Conservation (phyloP, 2,888 invertebrate genomes). For the Euspilapteryx auroguttella region DNA sequence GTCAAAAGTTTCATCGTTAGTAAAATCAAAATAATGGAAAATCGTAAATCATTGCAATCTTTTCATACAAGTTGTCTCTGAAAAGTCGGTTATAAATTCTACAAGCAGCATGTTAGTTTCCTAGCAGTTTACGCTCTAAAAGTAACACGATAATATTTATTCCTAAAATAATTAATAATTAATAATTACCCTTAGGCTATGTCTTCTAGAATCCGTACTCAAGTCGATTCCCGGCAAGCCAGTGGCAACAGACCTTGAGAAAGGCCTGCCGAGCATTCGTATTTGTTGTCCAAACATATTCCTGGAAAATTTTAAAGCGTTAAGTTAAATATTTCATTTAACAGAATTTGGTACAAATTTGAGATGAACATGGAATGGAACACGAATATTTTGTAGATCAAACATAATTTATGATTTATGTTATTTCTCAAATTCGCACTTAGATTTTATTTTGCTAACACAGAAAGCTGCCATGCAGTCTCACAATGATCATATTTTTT, state of each 20-base stretch:
- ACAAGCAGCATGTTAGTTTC: too few relatives aligned
- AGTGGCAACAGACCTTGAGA: constrained; percentile 66
- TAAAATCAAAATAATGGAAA: too few relatives aligned
- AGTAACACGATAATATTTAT: too few relatives aligned
- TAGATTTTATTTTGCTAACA: constrained; percentile 30
- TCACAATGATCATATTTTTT: constrained; percentile 10
- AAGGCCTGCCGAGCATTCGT: constrained; percentile 66
- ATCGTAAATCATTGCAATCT: too few relatives aligned
- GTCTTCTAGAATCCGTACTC: constrained; percentile 54
- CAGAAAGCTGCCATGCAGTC: constrained; percentile 53
- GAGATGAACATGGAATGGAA: constrained; percentile 7
- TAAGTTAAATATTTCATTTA: background rate
- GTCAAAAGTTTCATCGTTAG: constrained; percentile 9
- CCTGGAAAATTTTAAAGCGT: constrained; percentile 34
- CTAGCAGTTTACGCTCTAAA: too few relatives aligned
- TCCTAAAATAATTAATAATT: too few relatives aligned
- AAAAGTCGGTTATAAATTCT: too few relatives aligned
- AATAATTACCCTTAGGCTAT: constrained; percentile 63
- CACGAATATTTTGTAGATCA: too few relatives aligned
- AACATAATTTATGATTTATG: too few relatives aligned
- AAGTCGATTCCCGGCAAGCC: constrained; percentile 56
- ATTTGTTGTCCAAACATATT: constrained; percentile 67
- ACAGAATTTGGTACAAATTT: constrained; percentile 10
- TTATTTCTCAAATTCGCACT: constrained; percentile 33
- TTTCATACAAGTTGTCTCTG: too few relatives aligned